Base-by-base conservation (phyloP, 2,113 vertebrate species). In the human region DNA sequence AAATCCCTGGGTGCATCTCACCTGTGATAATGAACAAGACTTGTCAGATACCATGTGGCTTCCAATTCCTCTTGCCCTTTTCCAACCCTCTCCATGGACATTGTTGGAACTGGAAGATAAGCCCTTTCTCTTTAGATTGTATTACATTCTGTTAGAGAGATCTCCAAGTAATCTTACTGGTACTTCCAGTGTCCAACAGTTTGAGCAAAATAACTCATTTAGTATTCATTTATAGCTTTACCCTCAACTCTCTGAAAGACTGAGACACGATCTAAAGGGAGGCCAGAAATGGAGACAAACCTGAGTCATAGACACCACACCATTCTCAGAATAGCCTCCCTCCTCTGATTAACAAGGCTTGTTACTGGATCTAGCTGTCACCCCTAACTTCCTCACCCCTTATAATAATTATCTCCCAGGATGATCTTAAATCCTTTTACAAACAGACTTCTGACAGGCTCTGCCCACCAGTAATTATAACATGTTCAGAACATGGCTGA, bases 151-250 rank as follows among this genome's bases (percentile, higher is more conserved):
- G 3, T 86, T 78, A 79, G 38, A 85, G 4, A 27, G 17, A 32
- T 64, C 59, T 64, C 43, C 72, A 66, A 72, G 83, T 66, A 86
- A 93, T 52, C 61, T 79, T 93, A n/a, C 2, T 87, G 83, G 22
- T 70, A 81, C 43, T 48, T 86, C 30, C 38, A 50, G 43, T 90
- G 23, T 52, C 68, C 35, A 90, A 48, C 14, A 55, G 23, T 94
- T 96, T 86, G 64, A 95, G n/a, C 84, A 90, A 90, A 94, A 80
- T n/a, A 48, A 94, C 35, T 59, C 61, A 82, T 50, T 90, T 64
- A n/a, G 12, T 83, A 86, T 61, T 93, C 52, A 64, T 72, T 88
- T 96, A 76, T 30, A 66, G 64, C 45, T 89, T 96, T 90, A 45
- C 40, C 45, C 64, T 93, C 79, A 93, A 59, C 11, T 90, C 48